Evolutionary conservation across 2,797 vertebrate species (phyloP).

Genomic region (Chromis chromis): DNA sequence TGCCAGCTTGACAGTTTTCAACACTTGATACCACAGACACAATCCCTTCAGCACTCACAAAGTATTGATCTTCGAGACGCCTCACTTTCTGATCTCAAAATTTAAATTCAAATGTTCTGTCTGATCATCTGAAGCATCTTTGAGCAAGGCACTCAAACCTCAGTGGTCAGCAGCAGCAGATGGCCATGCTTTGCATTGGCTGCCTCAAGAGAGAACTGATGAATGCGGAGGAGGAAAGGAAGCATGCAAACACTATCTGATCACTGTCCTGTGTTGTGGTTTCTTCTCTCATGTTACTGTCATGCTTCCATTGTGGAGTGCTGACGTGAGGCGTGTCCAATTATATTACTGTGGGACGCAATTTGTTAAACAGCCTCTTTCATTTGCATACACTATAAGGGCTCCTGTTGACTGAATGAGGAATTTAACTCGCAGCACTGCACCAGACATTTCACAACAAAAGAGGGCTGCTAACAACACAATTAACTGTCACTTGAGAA

Average conservation of each 20-base stretch:
- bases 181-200: neutral
- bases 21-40: neutral
- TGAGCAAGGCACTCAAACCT: too few species aligned
- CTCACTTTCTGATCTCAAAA: neutral
- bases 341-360: slow-evolving; percentile 24
- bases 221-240: neutral
- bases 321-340: slow-evolving; percentile 4
- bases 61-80: neutral
- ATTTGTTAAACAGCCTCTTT: slow-evolving; percentile 19
- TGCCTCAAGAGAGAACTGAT: neutral
- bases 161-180: too few species aligned
- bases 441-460: slow-evolving; percentile 39
- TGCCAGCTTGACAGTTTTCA: neutral
- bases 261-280: neutral
- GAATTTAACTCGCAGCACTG: slow-evolving; percentile 16
- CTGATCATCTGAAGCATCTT: too few species aligned
- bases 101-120: too few species aligned
- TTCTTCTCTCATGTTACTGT: neutral
- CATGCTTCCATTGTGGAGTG: slow-evolving; percentile 10
- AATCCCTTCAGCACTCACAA: neutral
- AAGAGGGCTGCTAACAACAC: slow-evolving; percentile 23
- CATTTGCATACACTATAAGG: slow-evolving; percentile 11
- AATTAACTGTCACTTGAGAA: slow-evolving; percentile 42
- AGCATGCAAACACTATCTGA: neutral
- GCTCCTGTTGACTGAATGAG: slow-evolving; percentile 15